Evolutionary conservation across 2,888 invertebrate species (phyloP), one percentile per base, ranked within the genome.

Genomic region (Cerastis rubricosa): DNA sequence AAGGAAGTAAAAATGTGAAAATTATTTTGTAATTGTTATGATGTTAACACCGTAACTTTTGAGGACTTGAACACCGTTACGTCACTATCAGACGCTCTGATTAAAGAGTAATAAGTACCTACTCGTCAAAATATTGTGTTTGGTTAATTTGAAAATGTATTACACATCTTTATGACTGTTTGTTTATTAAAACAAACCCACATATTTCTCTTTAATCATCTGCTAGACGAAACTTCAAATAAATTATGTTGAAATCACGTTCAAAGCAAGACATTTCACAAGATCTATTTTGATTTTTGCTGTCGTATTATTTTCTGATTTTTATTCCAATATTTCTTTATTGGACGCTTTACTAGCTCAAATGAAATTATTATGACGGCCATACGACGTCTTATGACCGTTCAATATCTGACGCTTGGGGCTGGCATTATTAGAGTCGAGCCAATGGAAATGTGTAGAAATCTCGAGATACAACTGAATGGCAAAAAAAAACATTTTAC

Each of bases 341-440:
- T 84, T 71, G 66, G 47, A 51, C 61, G 61, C 43, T 80, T 71
- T 67, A 79, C 71, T 79, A 51, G 80, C 66, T 71, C 71, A 66
- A 63, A 84, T 80, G 66, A 80, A 84, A 71, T 79, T 80, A 80
- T 84, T 84, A 84, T 84, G 80, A 71, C 66, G 61, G 79, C 25
- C 22, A 71, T 66, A 71, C 54, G 43, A 71, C 61, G 80, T 71
- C 61, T 71, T 84, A 71, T 49, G 43, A 61, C 54, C 71, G 66
- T n/a, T 84, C 64, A 84, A 79, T 67, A 43, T 84, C 84, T 78
- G 84, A 9, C 71, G 71, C 79, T 84, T 71, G 71, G 54, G 66
- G 61, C 61, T 71, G 49, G 47, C 45, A 17, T 78, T 77, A 83
- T 83, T 77, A 78, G 25, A 51, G 43, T 25, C 47, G 40, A 14